Conservation (phyloP, 2,797 vertebrate genomes). For the Borostomias antarcticus region DNA sequence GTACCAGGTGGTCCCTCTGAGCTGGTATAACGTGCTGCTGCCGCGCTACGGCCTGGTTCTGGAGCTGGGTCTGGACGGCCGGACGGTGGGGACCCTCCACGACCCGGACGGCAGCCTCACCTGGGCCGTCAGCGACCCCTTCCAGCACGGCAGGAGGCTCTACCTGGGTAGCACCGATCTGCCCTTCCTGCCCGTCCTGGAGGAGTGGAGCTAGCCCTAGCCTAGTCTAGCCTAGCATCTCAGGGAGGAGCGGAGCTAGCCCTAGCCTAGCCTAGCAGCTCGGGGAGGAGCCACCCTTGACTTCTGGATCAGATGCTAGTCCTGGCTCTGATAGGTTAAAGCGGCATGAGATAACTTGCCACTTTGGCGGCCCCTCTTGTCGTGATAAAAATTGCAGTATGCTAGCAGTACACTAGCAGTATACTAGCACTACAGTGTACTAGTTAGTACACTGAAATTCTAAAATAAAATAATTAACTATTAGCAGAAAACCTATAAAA, state of each 20-base stretch:
- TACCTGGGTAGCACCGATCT: constrained; percentile 73
- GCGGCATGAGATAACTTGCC: too few relatives aligned
- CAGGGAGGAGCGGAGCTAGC: background rate
- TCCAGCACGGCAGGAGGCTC: constrained; percentile 66
- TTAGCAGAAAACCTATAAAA: too few relatives aligned
- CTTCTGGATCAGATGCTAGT: too few relatives aligned
- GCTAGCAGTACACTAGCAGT: too few relatives aligned
- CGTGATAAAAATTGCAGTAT: too few relatives aligned
- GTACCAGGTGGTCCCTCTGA: constrained; percentile 63
- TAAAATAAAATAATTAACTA: too few relatives aligned
- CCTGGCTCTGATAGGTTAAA: too few relatives aligned
- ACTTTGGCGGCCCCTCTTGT: too few relatives aligned
- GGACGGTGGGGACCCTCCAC: constrained; percentile 59
- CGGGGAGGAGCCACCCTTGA: too few relatives aligned
- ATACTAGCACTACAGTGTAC: too few relatives aligned
- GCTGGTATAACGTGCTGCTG: constrained; percentile 64
- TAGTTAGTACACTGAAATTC: too few relatives aligned
- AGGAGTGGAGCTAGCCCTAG: constrained; percentile 43
- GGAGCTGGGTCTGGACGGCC: constrained; percentile 59
- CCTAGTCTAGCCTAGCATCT: background rate
- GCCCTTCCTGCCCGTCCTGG: constrained; percentile 69
- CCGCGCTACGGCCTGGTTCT: constrained; percentile 69
- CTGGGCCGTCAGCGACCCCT: constrained; percentile 72
- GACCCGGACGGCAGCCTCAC: constrained; percentile 60
- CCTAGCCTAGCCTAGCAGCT: too few relatives aligned